Base-by-base conservation (phyloP, 2,113 vertebrate species). In the Lagenorhynchus albirostris region DNA sequence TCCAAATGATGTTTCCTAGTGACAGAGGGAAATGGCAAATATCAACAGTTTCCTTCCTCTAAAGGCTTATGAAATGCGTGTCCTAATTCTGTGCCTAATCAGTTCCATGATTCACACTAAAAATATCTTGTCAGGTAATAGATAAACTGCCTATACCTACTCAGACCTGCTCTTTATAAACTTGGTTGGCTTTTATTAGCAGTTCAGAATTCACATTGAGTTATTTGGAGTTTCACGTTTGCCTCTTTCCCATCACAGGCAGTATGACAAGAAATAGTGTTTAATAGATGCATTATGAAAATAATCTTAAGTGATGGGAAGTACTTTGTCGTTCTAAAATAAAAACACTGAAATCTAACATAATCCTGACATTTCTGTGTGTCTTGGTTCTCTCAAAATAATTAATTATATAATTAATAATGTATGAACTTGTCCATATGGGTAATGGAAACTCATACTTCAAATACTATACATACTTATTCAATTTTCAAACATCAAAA, bases 251-350 rank as follows among this genome's bases (percentile, higher is more conserved):
- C 31, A 53, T 7, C 18, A 23, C 47, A 79, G 21, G 76, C 10
- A 53, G 10, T 79, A n/a, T 79, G 76, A n/a, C 47, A 79, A n/a
- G 31, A n/a, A 6, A 81, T 41, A 17, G 25, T 77, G 20, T 77
- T 50, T 50, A 77, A 12, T 12, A 50, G 9, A 6, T 21, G 29
- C 8, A 33, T 21, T 77, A 77, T 50, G 74, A 31, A 33, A 77
- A 50, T 77, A 70, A 90, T 67, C 36, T 21, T 70, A 97, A 81
- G 88, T 63, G n/a, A 93, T 7, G 76, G 70, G 31, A 81, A 53
- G 9, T 44, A 11, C 6, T 70, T 91, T 55, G 4, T 41, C 2
- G 55, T 76, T 55, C 21, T 88, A 29, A 68, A 58, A 91, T 41
- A n/a, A 73, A 87, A 90, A 36, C 8, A 1, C 17, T 44, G 20